phyloP scores from a whole-genome alignment of 2,113 vertebrate species.

The Tachysurus fulvidraco region DNA sequence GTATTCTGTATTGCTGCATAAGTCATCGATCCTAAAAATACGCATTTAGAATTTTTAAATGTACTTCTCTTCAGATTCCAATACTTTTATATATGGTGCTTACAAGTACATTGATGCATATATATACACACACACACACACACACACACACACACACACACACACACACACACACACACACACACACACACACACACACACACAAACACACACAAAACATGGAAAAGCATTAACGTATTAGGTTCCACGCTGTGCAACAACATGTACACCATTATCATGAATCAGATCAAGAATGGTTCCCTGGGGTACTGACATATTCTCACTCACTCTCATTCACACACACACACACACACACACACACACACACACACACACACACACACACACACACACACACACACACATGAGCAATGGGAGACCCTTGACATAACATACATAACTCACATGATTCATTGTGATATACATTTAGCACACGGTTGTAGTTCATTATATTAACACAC shows the following conservation, averaged over 20 bases:
- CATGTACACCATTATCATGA: constrained; percentile 17
- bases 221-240: not conserved
- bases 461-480: not conserved
- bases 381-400: not conserved
- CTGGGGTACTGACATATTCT: constrained; percentile 13
- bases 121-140: not conserved
- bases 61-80: not conserved
- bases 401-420: not conserved
- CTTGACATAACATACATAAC: not conserved
- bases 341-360: not conserved
- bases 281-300: constrained; percentile 6
- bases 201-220: not conserved
- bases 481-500: not conserved
- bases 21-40: not conserved
- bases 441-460: not conserved
- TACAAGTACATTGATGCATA: not conserved
- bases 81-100: not conserved
- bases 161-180: not conserved
- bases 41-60: not conserved
- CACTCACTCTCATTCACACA: not conserved
- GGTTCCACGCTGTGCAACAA: not conserved
- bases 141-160: not conserved
- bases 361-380: not conserved
- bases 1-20: not conserved
- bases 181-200: not conserved